Evolutionary conservation across 2,888 invertebrate species (phyloP).

Genomic region (Aporophyla lueneburgensis): DNA sequence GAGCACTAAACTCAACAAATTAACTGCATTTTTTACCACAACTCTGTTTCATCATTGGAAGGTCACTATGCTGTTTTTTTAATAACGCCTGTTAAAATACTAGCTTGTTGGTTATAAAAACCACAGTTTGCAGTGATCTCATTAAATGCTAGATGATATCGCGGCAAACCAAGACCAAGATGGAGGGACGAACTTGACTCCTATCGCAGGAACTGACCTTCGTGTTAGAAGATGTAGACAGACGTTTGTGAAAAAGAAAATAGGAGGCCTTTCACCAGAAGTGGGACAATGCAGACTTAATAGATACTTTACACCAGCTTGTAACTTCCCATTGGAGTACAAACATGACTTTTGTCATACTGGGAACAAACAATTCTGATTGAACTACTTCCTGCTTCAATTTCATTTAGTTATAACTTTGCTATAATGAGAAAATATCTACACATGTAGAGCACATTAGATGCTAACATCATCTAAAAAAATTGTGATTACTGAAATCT

Average conservation of each 20-base stretch:
- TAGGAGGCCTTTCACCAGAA: too few species aligned
- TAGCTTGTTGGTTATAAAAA: neutral
- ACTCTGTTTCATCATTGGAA: constrained; percentile 22
- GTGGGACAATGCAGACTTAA: too few species aligned
- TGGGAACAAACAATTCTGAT: neutral
- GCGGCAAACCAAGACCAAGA: neutral
- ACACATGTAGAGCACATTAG: neutral
- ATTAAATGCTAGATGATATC: neutral
- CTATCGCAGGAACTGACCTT: neutral
- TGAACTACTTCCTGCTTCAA: neutral
- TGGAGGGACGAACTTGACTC: neutral
- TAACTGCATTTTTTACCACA: constrained; percentile 14
- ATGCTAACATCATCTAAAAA: constrained; percentile 13
- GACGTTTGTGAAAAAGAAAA: neutral
- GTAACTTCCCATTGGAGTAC: neutral
- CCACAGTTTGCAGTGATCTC: too few species aligned
- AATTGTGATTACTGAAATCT: constrained; percentile 31
- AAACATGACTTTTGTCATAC: neutral
- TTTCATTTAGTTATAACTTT: neutral
- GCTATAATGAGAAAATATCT: neutral
- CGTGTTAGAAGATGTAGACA: neutral
- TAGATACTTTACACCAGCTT: neutral
- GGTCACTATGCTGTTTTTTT: constrained; percentile 4
- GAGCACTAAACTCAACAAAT: constrained; percentile 8
- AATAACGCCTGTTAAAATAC: neutral